Base-by-base conservation (phyloP, 1,140 invertebrate species). In the Lucilia sericata region DNA sequence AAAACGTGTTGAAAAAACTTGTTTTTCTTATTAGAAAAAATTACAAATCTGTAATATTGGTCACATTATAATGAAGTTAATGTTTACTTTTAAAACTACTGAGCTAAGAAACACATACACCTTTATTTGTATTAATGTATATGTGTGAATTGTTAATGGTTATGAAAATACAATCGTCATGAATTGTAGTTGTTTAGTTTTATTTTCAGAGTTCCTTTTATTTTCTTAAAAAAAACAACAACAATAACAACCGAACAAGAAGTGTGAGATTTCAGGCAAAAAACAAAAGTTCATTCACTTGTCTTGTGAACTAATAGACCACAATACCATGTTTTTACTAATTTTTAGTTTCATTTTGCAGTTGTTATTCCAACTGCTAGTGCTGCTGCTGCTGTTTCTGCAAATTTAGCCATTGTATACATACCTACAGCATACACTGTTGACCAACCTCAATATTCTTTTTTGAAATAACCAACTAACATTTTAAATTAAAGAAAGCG, bases 311-410 rank as follows among this genome's bases (percentile, higher is more conserved):
- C 21, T 21, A 60, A 60, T n/a, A 60, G 7, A 17, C n/a, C n/a
- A 60, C 55, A 60, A 14, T n/a, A 60, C 55, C 55, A n/a, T 17
- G 55, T 70, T 70, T n/a, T 70, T 70, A 70, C 65, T 70, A 70
- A 70, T 70, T 70, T 70, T 65, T 19, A 19, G 65, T 21, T 70
- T 21, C 3, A 17, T 55, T 12, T 55, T 55, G 12, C 12, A 12
- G 5, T 55, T 55, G 42, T 42, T 42, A 42, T 42, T 42, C 10
- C 25, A 30, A 30, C 10, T 42, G 42, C 42, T 42, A 42, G 7
- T 2, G 10, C 42, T 42, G 10, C 42, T 42, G 10, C 42, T 30
- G 25, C 3, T 30, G 25, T 30, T 30, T 30, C 25, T 30, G 25
- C 42, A 42, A 42, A 42, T 42, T 5, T 42, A 42, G 2, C 42